Conservation (phyloP, 2,888 invertebrate genomes). For the Nomada ruficornis region DNA sequence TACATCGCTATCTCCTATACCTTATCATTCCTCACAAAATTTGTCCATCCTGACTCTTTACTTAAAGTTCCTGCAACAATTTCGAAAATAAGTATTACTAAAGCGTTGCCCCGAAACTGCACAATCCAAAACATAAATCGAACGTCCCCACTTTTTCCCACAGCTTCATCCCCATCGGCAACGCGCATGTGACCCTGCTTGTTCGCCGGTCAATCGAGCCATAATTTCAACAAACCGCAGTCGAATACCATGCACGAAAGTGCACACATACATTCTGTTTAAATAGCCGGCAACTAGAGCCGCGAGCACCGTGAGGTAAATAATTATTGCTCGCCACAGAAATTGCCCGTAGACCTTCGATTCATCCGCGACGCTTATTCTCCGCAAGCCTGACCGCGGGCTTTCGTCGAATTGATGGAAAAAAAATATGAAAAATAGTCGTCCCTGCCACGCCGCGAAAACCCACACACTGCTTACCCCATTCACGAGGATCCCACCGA, state of each 20-base stretch:
- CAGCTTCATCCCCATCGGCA: not conserved
- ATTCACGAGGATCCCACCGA: conserved; percentile 34
- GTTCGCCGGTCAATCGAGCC: conserved; percentile 2
- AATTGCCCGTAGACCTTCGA: conserved; percentile 13
- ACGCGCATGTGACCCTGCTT: not conserved
- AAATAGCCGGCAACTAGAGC: conserved; percentile 10
- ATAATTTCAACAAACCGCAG: conserved; percentile 3
- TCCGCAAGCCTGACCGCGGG: not conserved
- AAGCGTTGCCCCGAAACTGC: no score
- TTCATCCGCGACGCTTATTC: not conserved
- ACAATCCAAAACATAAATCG: no score
- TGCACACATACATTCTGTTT: not conserved
- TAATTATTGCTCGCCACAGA: conserved; percentile 12
- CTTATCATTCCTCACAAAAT: no score
- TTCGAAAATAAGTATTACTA: no score
- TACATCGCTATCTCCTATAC: no score
- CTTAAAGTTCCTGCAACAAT: no score
- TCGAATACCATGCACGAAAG: not conserved
- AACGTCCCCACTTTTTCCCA: not conserved
- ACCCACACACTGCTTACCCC: conserved; percentile 26
- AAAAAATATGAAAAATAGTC: not conserved
- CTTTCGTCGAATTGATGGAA: not conserved
- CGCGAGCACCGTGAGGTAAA: not conserved
- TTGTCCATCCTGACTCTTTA: not conserved
- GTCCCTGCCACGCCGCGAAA: conserved; percentile 19